A percentile compares a stretch with the other conserved stretches of the same genome.
Conservation (phyloP, 2,113 vertebrate genomes). For the Brachionichthys hirsutus region DNA sequence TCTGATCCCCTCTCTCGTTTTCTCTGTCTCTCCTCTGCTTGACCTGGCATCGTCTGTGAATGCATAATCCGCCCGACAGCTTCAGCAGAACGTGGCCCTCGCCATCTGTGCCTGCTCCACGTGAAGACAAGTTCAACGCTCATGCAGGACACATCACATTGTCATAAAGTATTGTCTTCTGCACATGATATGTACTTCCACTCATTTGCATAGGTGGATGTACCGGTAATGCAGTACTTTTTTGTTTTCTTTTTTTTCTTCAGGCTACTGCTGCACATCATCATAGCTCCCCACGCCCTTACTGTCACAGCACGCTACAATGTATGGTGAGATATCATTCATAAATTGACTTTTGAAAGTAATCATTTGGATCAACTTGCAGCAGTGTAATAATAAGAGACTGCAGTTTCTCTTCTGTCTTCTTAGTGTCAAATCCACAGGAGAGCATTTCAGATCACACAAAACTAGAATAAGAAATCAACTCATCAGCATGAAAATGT, state of each 20-base stretch:
- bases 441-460: slow-evolving; percentile 14
- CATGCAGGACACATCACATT: slow-evolving; percentile 11
- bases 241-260: neutral
- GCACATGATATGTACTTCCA: neutral
- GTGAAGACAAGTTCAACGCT: slow-evolving; percentile 12
- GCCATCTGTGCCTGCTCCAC: slow-evolving; percentile 10
- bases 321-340: slow-evolving; percentile 31
- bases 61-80: slow-evolving; percentile 9
- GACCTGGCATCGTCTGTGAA: slow-evolving; percentile 13
- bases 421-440: slow-evolving; percentile 36
- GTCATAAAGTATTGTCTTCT: slow-evolving; percentile 1
- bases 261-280: neutral
- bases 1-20: slow-evolving; percentile 18
- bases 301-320: slow-evolving; percentile 2
- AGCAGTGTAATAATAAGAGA: slow-evolving; percentile 28
- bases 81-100: slow-evolving; percentile 16
- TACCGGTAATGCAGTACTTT: neutral
- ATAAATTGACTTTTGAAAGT: slow-evolving; percentile 42
- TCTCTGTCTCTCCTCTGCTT: slow-evolving; percentile 17
- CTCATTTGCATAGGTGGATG: neutral
- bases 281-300: neutral
- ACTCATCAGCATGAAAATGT: slow-evolving; percentile 14
- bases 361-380: slow-evolving; percentile 44
- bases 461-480: slow-evolving; percentile 5
- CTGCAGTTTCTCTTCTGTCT: slow-evolving; percentile 37